These are phyloP conservation scores for Narcine bancroftii DNA, from an alignment of 2,113 vertebrate genomes.

Conservation along the genomic window DNA sequence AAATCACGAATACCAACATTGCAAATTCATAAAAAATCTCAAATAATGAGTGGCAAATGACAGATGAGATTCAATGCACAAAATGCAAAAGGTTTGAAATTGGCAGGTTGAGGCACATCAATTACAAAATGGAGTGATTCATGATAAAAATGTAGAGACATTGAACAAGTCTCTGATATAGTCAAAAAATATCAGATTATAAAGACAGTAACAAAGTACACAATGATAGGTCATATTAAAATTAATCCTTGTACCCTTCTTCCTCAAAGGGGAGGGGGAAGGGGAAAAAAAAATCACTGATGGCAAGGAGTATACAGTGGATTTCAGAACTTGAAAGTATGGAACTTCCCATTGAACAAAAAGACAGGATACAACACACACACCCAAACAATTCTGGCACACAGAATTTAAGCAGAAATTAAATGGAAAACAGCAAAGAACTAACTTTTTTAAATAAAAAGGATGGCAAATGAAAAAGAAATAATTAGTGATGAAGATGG, in stretches of 20 bases:
- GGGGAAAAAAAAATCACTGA: too few relatives aligned
- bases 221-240: neutral
- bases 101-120: neutral
- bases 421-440: neutral
- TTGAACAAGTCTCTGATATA: neutral
- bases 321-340: neutral
- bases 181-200: neutral
- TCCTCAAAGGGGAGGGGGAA: too few relatives aligned
- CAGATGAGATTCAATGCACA: neutral
- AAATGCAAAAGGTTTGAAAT: neutral
- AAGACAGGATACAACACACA: neutral
- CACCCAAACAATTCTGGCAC: neutral
- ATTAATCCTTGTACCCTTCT: neutral
- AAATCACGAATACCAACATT: neutral
- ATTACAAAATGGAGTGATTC: neutral
- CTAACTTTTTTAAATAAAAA: neutral
- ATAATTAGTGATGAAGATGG: neutral
- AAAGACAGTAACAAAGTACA: too few relatives aligned
- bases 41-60: neutral
- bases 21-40: neutral
- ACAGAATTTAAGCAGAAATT: neutral
- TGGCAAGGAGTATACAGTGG: neutral
- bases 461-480: neutral
- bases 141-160: too few relatives aligned
- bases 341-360: neutral